A percentile compares a stretch with the other conserved stretches of the same genome.
Conservation (phyloP, 2,113 vertebrate species). For the Hirundichthys speculiger region DNA sequence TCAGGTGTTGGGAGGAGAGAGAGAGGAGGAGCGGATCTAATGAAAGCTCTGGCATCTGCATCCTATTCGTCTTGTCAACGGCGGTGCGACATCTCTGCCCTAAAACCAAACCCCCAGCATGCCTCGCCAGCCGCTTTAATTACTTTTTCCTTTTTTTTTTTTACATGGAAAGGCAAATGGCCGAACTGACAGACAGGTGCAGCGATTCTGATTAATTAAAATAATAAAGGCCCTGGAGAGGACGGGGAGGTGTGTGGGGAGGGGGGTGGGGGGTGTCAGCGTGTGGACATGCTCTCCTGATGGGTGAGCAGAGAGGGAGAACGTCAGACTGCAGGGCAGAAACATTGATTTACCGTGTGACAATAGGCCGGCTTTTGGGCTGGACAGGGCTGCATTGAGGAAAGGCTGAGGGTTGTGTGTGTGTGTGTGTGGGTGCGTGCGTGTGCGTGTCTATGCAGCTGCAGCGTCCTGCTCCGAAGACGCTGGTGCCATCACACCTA, state of each 20-base stretch:
- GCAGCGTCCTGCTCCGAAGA: conserved; percentile 46
- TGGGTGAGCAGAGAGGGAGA: conserved; percentile 54
- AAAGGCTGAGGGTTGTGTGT: conserved; percentile 13
- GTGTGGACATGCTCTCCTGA: conserved; percentile 57
- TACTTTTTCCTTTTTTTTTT: conserved; percentile 72
- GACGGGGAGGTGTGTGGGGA: conserved; percentile 39
- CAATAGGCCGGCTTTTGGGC: conserved; percentile 69
- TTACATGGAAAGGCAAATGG: conserved; percentile 57
- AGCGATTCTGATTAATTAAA: conserved; percentile 79
- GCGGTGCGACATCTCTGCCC: conserved; percentile 62
- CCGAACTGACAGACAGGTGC: conserved; percentile 78
- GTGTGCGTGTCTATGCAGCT: conserved; percentile 57
- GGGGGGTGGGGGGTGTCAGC: conserved; percentile 50
- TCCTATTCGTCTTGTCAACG: conserved; percentile 77
- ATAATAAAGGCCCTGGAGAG: conserved; percentile 69
- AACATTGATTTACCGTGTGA: conserved; percentile 77
- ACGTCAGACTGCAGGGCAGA: conserved; percentile 53
- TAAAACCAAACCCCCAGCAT: conserved; percentile 73
- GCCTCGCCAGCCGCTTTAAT: conserved; percentile 77
- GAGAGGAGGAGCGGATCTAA: conserved; percentile 60
- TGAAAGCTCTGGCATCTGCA: conserved; percentile 76
- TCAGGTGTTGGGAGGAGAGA: conserved; percentile 54
- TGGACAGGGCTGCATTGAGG: conserved; percentile 48
- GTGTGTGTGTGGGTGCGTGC: conserved; percentile 2
- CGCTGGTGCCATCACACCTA: conserved; percentile 61